Percentiles rank a stretch among this genome's conserved stretches.
phyloP scores from a whole-genome alignment of 1,140 invertebrate genomes.

The Drosophila simulans region DNA sequence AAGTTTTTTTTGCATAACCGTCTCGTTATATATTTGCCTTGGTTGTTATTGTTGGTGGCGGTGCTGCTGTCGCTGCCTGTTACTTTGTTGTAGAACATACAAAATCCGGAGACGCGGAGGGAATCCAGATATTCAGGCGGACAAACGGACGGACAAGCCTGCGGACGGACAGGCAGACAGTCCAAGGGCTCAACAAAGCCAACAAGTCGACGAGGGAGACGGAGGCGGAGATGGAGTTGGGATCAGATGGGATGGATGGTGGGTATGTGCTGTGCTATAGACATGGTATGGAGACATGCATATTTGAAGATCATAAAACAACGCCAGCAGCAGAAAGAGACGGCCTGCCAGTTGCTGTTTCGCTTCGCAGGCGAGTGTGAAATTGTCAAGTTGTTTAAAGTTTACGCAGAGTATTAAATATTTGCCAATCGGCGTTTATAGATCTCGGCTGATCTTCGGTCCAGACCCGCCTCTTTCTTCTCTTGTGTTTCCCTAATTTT shows the following conservation, averaged over 20 bases:
- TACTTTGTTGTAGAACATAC: conserved; percentile 79
- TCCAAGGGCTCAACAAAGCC: conserved; percentile 75
- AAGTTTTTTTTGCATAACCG: conserved; percentile 41
- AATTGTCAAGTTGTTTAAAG: conserved; percentile 83
- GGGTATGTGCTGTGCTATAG: neutral
- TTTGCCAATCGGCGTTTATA: conserved; percentile 83
- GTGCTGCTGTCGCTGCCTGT: conserved; percentile 51
- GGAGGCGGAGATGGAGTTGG: neutral
- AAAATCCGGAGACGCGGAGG: conserved; percentile 37
- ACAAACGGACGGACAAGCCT: conserved; percentile 11
- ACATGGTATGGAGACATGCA: conserved; percentile 48
- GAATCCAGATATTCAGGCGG: conserved; percentile 34
- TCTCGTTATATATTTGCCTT: conserved; percentile 38
- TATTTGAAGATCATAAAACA: conserved; percentile 81
- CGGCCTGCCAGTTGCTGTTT: conserved; percentile 39
- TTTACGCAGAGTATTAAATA: conserved; percentile 83
- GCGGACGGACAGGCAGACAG: conserved; percentile 9
- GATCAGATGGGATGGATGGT: conserved; percentile 9
- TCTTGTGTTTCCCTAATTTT: conserved; percentile 56
- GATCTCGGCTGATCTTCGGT: conserved; percentile 61
- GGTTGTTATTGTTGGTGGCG: conserved; percentile 38
- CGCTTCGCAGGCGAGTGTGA: conserved; percentile 77
- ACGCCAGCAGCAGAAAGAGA: conserved; percentile 43
- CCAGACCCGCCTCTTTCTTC: conserved; percentile 21
- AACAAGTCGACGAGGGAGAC: conserved; percentile 72